A percentile compares a stretch with the other conserved stretches of the same genome.
phyloP scores from a whole-genome alignment of 2,888 invertebrate species.

The Agonopterix heracliana region DNA sequence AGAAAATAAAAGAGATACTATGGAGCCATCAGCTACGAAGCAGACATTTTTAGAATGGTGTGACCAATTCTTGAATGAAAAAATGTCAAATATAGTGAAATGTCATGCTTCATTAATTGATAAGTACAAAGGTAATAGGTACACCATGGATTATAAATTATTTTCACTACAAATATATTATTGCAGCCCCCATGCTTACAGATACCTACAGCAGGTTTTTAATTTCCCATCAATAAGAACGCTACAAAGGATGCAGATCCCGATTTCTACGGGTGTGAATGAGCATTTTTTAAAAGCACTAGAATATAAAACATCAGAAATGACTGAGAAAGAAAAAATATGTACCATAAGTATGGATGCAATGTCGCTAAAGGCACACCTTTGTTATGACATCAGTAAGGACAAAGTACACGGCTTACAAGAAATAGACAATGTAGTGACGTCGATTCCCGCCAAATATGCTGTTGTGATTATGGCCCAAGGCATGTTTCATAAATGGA shows the following conservation, averaged over 20 bases:
- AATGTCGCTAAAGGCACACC: constrained; percentile 18
- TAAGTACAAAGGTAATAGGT: constrained; percentile 5
- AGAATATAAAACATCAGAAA: constrained; percentile 17
- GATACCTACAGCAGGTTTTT: constrained; percentile 13
- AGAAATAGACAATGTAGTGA: constrained; percentile 20
- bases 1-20: not conserved
- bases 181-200: constrained; percentile 20
- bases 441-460: constrained; percentile 16
- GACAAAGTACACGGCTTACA: constrained; percentile 25
- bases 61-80: constrained; percentile 13
- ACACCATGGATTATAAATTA: constrained; percentile 8
- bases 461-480: constrained; percentile 21
- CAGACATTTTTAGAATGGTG: constrained; percentile 13
- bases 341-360: constrained; percentile 16
- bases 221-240: constrained; percentile 13
- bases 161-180: constrained; percentile 22
- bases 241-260: constrained; percentile 12
- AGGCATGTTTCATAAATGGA: constrained; percentile 22
- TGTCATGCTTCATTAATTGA: constrained; percentile 12
- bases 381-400: constrained; percentile 20
- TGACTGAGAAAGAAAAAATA: constrained; percentile 20
- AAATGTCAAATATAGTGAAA: constrained; percentile 16
- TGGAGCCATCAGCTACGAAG: too few relatives aligned
- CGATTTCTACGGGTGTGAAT: constrained; percentile 16
- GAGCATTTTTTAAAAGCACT: constrained; percentile 14